Evolutionary conservation across 2,888 invertebrate genomes (phyloP), one percentile per base, ranked within the genome.

Genomic region (Brachypterus glaber): DNA sequence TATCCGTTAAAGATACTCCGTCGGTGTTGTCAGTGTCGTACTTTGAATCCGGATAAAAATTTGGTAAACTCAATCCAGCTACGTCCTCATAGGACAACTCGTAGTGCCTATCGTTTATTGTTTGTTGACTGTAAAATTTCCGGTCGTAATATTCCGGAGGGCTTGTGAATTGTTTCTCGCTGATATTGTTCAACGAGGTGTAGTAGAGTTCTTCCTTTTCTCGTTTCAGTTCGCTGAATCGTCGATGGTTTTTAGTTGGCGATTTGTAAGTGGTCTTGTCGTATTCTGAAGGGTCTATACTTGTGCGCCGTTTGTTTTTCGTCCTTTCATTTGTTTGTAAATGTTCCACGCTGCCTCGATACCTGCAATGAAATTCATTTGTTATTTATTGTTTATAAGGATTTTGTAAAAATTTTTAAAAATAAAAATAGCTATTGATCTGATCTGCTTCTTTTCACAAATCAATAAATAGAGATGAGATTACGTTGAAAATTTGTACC

Each of bases 61-160:
- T 62, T 3, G 66, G 66, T 14, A 67, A 49, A 40, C 59, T 64
- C 17, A 66, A 50, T 60, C 55, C 70, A 17, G 50, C 46, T 14
- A 54, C 30, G 35, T 60, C 54, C 37, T 62, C 58, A 35, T 55
- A 54, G 5, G 59, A 58, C 11, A 51, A 49, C 17, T 45, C 48
- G 31, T 40, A 55, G 15, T 41, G 32, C 30, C 49, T 52, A 33
- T 55, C 71, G 40, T 70, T 68, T 39, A 72, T 71, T 53, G 72
- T 70, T 57, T 72, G 73, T 50, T 73, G 67, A 27, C 73, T 70
- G 62, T 70, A 73, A 53, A 73, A 73, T 2, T 73, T 73, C 58
- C 74, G 73, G 50, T 74, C 62, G 56, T 73, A 74, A 51, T 75
- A 75, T 33, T 47, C 46, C 16, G 37, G 39, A 30, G 31, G 26